phyloP scores from a whole-genome alignment of 2,113 vertebrate species.

The Hippocampus barbouri region DNA sequence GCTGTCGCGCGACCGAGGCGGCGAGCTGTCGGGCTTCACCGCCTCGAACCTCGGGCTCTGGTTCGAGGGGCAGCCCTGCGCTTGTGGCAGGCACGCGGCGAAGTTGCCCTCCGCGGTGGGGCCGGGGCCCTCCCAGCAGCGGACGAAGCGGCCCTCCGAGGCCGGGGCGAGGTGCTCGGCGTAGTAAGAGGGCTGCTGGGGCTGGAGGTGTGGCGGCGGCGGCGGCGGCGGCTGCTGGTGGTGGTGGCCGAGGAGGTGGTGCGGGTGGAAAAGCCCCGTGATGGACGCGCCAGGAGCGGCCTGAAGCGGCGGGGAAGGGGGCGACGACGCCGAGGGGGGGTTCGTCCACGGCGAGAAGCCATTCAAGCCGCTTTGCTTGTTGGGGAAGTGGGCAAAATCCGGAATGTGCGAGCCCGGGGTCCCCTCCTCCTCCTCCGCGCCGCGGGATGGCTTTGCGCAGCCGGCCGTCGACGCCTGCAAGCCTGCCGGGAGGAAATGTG shows the following conservation, averaged over 20 bases:
- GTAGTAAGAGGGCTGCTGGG: slow-evolving; percentile 54
- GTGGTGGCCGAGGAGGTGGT: slow-evolving; percentile 58
- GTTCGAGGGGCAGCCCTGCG: slow-evolving; percentile 45
- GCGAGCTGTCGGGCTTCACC: slow-evolving; percentile 53
- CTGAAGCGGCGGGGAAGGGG: slow-evolving; percentile 56
- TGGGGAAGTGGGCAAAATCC: slow-evolving; percentile 65
- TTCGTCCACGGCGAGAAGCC: slow-evolving; percentile 62
- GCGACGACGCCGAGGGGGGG: slow-evolving; percentile 38
- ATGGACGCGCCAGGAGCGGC: slow-evolving; percentile 42
- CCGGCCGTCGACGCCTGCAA: slow-evolving; percentile 60
- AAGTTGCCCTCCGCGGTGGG: slow-evolving; percentile 39
- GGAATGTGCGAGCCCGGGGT: slow-evolving; percentile 55
- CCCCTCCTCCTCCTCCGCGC: slow-evolving; percentile 52
- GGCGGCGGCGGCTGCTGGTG: slow-evolving; percentile 58
- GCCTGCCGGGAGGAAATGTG: slow-evolving; percentile 65
- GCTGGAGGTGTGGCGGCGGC: slow-evolving; percentile 45
- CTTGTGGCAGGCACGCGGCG: slow-evolving; percentile 36
- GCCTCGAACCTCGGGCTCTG: slow-evolving; percentile 49
- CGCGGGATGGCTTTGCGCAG: slow-evolving; percentile 57
- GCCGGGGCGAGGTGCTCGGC: slow-evolving; percentile 55
- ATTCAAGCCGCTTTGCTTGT: slow-evolving; percentile 51
- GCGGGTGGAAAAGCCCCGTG: slow-evolving; percentile 59
- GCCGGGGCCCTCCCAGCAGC: slow-evolving; percentile 62
- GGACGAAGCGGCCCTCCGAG: slow-evolving; percentile 58
- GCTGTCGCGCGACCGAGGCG: slow-evolving; percentile 30